Evolutionary conservation across 2,888 invertebrate species (phyloP).

Genomic region (Cepaea hortensis): DNA sequence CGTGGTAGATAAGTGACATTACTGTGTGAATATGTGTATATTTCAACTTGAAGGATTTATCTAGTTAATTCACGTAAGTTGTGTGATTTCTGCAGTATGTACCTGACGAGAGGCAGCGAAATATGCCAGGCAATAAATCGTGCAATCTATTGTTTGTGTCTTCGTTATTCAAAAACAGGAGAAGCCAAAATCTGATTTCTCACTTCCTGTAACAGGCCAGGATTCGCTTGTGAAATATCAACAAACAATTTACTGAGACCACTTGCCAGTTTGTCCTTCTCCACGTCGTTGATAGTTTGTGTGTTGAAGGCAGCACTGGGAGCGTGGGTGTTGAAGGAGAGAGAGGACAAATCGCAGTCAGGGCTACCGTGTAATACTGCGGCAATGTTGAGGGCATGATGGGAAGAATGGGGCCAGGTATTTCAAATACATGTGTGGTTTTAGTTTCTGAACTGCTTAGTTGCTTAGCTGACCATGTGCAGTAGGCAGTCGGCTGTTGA

Average conservation of each 20-base stretch:
- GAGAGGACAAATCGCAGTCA: slow-evolving; percentile 52
- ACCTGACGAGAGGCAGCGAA: no score
- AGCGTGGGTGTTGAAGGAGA: slow-evolving; percentile 67
- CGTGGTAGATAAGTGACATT: no score
- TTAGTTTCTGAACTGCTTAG: slow-evolving; percentile 72
- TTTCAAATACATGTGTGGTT: slow-evolving; percentile 86
- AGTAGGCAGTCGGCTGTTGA: background rate
- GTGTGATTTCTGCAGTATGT: no score
- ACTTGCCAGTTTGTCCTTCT: slow-evolving; percentile 34
- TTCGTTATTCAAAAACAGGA: no score
- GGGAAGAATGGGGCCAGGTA: slow-evolving; percentile 89
- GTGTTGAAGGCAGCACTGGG: slow-evolving; percentile 68
- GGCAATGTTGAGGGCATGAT: slow-evolving; percentile 85
- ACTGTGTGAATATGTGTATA: no score
- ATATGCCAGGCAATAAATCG: no score
- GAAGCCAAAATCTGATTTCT: slow-evolving; percentile 23
- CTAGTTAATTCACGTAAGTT: no score
- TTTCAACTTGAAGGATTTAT: no score
- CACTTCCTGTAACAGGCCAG: slow-evolving; percentile 30
- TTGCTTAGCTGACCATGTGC: background rate
- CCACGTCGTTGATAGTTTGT: background rate
- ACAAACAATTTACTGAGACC: slow-evolving; percentile 36
- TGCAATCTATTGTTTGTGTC: no score
- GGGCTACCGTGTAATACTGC: slow-evolving; percentile 76
- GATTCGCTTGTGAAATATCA: slow-evolving; percentile 31